phyloP scores from a whole-genome alignment of 2,888 invertebrate genomes.

The Epinotia ramella region DNA sequence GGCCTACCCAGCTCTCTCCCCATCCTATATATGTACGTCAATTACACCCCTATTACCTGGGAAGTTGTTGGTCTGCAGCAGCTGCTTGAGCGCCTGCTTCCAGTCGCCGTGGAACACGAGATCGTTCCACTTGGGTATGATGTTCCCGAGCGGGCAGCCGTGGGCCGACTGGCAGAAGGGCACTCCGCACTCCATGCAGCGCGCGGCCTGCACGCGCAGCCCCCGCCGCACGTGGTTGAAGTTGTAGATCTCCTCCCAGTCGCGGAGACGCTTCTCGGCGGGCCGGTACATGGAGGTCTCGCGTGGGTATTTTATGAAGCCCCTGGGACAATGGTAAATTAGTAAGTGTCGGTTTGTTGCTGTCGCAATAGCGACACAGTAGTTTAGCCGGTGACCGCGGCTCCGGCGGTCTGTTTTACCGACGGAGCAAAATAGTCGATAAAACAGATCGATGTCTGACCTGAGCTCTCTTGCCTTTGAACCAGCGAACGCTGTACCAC shows the following conservation, averaged over 20 bases:
- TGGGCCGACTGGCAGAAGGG: constrained; percentile 95
- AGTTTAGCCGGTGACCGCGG: too few relatives aligned
- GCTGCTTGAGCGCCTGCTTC: constrained; percentile 96
- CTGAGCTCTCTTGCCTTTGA: too few relatives aligned
- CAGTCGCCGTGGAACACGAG: constrained; percentile 97
- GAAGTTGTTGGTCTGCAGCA: constrained; percentile 99
- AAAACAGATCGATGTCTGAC: too few relatives aligned
- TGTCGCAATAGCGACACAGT: too few relatives aligned
- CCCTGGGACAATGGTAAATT: constrained; percentile 78
- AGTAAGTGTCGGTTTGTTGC: too few relatives aligned
- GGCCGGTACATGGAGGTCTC: constrained; percentile 95
- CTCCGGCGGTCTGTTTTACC: too few relatives aligned
- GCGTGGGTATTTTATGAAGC: constrained; percentile 98
- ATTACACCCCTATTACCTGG: constrained; percentile 83
- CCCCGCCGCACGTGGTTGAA: constrained; percentile 94
- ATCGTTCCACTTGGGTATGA: constrained; percentile 99
- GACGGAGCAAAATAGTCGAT: too few relatives aligned
- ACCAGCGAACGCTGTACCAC: too few relatives aligned
- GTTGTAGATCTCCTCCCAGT: constrained; percentile 99
- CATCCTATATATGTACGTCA: too few relatives aligned
- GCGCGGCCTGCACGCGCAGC: constrained; percentile 95
- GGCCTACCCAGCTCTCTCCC: too few relatives aligned
- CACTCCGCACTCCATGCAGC: constrained; percentile 99
- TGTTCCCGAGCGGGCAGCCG: constrained; percentile 97
- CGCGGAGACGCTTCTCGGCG: constrained; percentile 93